phyloP scores from a whole-genome alignment of 2,113 vertebrate species.

The Heptranchias perlo region DNA sequence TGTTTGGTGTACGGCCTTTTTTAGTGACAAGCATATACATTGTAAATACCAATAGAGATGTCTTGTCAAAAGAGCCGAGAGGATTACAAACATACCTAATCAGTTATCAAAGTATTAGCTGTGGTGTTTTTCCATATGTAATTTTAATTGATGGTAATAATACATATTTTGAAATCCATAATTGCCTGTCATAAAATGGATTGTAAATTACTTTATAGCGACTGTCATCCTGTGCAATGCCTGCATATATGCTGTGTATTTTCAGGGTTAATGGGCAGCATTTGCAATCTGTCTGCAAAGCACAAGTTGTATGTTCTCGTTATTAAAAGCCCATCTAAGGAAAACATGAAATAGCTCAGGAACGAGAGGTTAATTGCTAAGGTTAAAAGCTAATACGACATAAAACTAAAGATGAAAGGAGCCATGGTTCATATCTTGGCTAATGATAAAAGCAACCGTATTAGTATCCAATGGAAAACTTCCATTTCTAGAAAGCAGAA shows the following conservation, averaged over 20 bases:
- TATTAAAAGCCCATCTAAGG: conserved; percentile 5
- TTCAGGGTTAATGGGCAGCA: background rate
- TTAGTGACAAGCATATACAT: background rate
- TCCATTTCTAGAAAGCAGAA: background rate
- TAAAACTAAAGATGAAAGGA: background rate
- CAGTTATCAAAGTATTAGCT: background rate
- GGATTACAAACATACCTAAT: conserved; percentile 6
- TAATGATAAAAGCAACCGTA: background rate
- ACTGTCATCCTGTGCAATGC: background rate
- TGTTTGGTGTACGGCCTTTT: background rate
- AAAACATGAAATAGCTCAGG: background rate
- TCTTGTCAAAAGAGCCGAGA: background rate
- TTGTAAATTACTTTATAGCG: background rate
- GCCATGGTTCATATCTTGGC: background rate
- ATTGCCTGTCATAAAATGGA: background rate
- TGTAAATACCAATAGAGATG: background rate
- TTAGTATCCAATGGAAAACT: background rate
- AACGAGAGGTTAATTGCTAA: background rate
- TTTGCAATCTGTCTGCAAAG: background rate
- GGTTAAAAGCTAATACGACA: conserved; percentile 3
- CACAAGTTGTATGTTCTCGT: background rate
- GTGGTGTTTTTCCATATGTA: background rate
- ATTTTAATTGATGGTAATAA: conserved; percentile 26
- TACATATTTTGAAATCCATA: background rate
- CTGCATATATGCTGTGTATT: background rate